Percentiles rank a stretch among this genome's conserved stretches.
Evolutionary conservation across 2,113 vertebrate genomes (phyloP).

Genomic region (Hymenochirus boettgeri): DNA sequence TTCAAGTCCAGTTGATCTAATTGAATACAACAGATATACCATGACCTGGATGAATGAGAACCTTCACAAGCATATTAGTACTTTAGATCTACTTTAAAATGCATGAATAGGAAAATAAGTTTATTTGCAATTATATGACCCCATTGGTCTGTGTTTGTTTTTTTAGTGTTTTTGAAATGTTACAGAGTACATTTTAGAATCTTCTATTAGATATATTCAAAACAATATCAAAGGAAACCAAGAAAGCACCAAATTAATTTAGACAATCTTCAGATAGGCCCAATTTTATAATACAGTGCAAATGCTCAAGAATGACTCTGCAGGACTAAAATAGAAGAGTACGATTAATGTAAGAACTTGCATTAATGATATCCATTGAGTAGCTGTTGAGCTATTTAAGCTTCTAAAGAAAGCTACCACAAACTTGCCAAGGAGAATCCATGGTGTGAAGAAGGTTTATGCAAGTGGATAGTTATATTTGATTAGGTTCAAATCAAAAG

Average conservation of each 20-base stretch:
- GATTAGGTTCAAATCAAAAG: constrained; percentile 35
- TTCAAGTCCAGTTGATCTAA: too few relatives aligned
- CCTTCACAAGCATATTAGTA: too few relatives aligned
- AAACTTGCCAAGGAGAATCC: constrained; percentile 12
- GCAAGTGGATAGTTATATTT: constrained; percentile 11
- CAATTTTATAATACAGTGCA: constrained; percentile 16
- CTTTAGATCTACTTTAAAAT: too few relatives aligned
- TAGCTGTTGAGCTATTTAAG: constrained; percentile 25
- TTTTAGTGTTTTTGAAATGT: too few relatives aligned
- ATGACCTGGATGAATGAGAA: too few relatives aligned
- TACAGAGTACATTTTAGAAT: too few relatives aligned
- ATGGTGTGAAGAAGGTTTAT: constrained; percentile 22
- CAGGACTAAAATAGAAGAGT: constrained; percentile 3
- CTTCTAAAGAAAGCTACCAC: constrained; percentile 32
- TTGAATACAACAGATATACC: too few relatives aligned
- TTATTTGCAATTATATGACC: too few relatives aligned
- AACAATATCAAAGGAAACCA: constrained; percentile 15
- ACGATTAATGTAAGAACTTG: constrained; percentile 14
- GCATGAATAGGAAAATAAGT: too few relatives aligned
- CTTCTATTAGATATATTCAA: too few relatives aligned
- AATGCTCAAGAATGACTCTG: constrained; percentile 12
- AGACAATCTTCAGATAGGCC: constrained; percentile 17
- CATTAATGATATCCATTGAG: constrained; percentile 30
- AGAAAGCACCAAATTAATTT: constrained; percentile 18
- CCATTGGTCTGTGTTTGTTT: too few relatives aligned